Conservation (phyloP, 2,113 vertebrate species). For the Excalfactoria chinensis region DNA sequence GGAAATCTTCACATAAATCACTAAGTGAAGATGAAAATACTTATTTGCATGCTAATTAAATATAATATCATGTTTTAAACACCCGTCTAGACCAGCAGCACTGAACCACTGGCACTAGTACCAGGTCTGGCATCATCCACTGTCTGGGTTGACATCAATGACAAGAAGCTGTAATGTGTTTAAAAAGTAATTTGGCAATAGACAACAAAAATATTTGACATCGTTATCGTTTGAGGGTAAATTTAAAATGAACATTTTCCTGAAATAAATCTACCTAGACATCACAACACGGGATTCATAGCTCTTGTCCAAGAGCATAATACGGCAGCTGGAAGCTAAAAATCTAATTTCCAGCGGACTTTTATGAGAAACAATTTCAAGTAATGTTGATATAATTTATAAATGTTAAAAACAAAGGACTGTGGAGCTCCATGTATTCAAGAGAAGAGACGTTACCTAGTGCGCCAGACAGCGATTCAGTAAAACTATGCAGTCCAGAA, state of each 20-base stretch:
- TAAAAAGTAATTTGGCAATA: constrained; percentile 20
- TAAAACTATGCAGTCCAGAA: background rate
- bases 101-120: constrained; percentile 12
- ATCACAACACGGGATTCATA: background rate
- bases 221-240: constrained; percentile 1
- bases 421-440: background rate
- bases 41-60: constrained; percentile 33
- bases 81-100: background rate
- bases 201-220: constrained; percentile 13
- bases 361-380: background rate
- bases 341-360: background rate
- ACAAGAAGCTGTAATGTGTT: background rate
- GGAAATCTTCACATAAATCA: background rate
- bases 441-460: background rate
- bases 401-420: background rate
- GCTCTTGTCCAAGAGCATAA: background rate
- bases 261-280: constrained; percentile 18
- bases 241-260: background rate
- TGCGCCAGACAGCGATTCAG: background rate
- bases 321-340: constrained; percentile 17
- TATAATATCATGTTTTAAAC: background rate
- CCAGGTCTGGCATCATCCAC: background rate
- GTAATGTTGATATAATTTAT: background rate
- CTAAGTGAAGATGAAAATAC: background rate
- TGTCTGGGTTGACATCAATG: background rate